Evolutionary conservation across 2,888 invertebrate species (phyloP), one percentile per base, ranked within the genome.

Genomic region (Phaonia tiefii): DNA sequence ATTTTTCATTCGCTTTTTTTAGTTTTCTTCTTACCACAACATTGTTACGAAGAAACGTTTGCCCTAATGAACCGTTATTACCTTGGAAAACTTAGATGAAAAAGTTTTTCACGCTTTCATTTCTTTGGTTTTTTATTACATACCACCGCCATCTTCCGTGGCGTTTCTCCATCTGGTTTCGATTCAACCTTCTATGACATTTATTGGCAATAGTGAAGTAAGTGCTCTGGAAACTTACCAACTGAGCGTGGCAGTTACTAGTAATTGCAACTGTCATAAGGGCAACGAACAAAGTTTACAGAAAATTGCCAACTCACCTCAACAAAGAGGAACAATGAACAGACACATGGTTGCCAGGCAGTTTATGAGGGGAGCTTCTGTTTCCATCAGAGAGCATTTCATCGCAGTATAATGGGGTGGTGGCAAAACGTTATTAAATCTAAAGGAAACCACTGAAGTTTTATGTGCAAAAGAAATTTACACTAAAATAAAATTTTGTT

Each of bases 51-150:
- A 17, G n/a, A 54, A 51, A 54, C 54, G 39, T 51, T 54, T 26
- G 42, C 51, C 54, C 65, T 73, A 73, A 73, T 73, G 65, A 65
- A 73, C 73, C 73, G 54, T 65, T 65, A 44, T 72, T 60, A 49
- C 66, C 56, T 72, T 74, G 58, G 17, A 66, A 74, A 46, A 44
- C 31, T 46, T 44, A 20, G 22, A 66, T 46, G 46, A n/a, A 26
- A 63, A 66, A 66, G 44, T 74, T 74, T 11, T 63, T 63, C 31
- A 66, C 66, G 74, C 44, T 54, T 65, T 65, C 56, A 25, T 71
- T 71, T 17, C 4, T 20, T 2, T 8, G 44, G 15, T 7, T 2
- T 26, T 51, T 49, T 20, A 42, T 37, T 31, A 39, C 42, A 17
- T 60, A 11, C 31, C 25, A 56, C 11, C 51, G 39, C 1, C 11